These are phyloP conservation scores for Neoseiulus cucumeris DNA, from an alignment of 1,140 invertebrate genomes.

Conservation along the genomic window DNA sequence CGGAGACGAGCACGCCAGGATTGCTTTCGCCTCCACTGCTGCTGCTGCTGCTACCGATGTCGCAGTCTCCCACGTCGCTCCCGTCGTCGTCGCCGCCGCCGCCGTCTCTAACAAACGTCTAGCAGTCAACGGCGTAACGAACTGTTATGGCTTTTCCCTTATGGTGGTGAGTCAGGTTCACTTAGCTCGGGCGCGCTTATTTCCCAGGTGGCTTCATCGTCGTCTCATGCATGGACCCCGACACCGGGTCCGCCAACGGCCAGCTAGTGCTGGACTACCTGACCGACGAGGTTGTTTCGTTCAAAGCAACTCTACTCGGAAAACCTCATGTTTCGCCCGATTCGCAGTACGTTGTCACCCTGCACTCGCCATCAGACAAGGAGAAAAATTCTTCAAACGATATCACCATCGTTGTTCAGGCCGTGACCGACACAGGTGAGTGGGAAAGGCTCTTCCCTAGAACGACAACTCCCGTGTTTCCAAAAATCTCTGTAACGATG, in stretches of 20 bases:
- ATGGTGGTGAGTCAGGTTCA: too few species aligned
- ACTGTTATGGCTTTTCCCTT: too few species aligned
- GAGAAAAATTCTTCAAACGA: slow-evolving; percentile 25
- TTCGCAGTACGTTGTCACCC: slow-evolving; percentile 44
- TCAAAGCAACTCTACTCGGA: slow-evolving; percentile 42
- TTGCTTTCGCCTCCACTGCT: too few species aligned
- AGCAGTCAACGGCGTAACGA: too few species aligned
- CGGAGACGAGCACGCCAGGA: too few species aligned
- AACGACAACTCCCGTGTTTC: too few species aligned
- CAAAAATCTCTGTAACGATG: background rate
- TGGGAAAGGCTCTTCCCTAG: background rate
- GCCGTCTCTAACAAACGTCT: too few species aligned
- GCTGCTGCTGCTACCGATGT: too few species aligned
- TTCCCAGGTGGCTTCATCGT: slow-evolving; percentile 49
- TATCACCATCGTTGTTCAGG: slow-evolving; percentile 48
- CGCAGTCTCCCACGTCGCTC: too few species aligned
- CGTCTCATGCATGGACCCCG: slow-evolving; percentile 45
- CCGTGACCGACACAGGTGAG: slow-evolving; percentile 36
- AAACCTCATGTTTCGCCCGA: slow-evolving; percentile 47
- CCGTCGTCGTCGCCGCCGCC: too few species aligned
- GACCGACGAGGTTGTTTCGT: slow-evolving; percentile 46
- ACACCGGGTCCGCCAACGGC: slow-evolving; percentile 39
- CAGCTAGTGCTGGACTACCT: slow-evolving; percentile 53
- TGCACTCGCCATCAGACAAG: slow-evolving; percentile 29
- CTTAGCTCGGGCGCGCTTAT: background rate